These are phyloP conservation scores for Papilio polytes DNA, from an alignment of 1,140 invertebrate species.

Conservation along the genomic window DNA sequence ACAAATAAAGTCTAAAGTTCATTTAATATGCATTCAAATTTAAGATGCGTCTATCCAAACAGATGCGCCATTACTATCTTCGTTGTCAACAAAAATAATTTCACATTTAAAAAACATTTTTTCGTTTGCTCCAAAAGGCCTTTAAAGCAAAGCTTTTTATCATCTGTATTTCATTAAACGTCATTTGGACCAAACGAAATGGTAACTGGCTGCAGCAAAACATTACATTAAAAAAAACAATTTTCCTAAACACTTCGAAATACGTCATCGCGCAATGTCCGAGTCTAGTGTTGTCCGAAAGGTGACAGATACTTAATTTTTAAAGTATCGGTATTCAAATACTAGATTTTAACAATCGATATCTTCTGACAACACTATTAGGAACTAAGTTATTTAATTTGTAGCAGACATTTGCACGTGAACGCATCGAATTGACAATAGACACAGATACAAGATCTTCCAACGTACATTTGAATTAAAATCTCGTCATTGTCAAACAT, in stretches of 20 bases:
- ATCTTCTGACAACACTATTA: not conserved
- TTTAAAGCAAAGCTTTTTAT: slow-evolving; percentile 3
- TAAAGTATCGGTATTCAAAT: slow-evolving; percentile 8
- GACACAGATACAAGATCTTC: not conserved
- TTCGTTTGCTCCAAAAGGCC: slow-evolving; percentile 21
- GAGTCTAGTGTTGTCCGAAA: not conserved
- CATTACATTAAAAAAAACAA: slow-evolving; percentile 22
- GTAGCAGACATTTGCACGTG: not conserved
- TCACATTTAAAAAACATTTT: not conserved
- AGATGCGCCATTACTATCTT: slow-evolving; percentile 31
- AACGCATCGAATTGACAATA: not conserved
- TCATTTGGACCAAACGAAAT: slow-evolving; percentile 36
- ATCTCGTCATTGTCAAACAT: not conserved
- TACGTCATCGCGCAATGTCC: slow-evolving; percentile 23
- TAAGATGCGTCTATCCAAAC: slow-evolving; percentile 58
- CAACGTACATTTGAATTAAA: not conserved
- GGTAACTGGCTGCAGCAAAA: slow-evolving; percentile 36
- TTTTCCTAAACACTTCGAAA: slow-evolving; percentile 28
- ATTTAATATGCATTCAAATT: slow-evolving; percentile 61
- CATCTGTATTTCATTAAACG: not conserved
- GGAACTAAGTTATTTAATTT: not conserved
- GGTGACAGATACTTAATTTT: not conserved
- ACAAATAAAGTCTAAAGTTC: slow-evolving; percentile 72
- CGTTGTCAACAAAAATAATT: slow-evolving; percentile 41
- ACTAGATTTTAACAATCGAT: not conserved